These are phyloP conservation scores for Drosophila kanapiae DNA, from an alignment of 1,140 invertebrate species.

Conservation along the genomic window DNA sequence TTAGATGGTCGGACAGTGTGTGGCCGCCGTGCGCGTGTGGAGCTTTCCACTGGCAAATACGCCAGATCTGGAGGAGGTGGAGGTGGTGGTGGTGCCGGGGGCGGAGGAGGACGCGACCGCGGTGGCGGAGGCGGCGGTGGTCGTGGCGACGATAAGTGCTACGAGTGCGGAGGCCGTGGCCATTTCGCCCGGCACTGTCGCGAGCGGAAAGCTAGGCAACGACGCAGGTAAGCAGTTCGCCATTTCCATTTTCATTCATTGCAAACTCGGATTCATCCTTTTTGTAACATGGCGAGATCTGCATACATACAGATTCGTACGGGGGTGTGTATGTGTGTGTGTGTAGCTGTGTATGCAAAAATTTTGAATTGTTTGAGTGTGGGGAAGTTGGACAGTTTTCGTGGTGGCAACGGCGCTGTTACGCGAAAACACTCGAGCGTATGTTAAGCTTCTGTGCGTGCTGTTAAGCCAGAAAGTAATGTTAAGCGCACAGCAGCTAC, in stretches of 20 bases:
- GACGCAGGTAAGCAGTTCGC: conserved; percentile 70
- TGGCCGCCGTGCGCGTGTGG: conserved; percentile 95
- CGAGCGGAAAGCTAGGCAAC: conserved; percentile 67
- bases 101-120: conserved; percentile 87
- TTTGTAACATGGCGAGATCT: conserved; percentile 52
- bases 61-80: conserved; percentile 88
- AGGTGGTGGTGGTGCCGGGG: conserved; percentile 82
- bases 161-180: conserved; percentile 96
- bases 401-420: conserved; percentile 28
- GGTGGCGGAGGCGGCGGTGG: conserved; percentile 88
- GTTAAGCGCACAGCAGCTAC: background rate
- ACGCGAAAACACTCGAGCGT: background rate
- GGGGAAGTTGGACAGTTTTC: conserved; percentile 33
- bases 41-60: conserved; percentile 95
- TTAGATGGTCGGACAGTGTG: conserved; percentile 93
- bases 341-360: conserved; percentile 34
- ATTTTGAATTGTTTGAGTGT: conserved; percentile 63
- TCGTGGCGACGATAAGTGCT: conserved; percentile 90
- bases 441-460: conserved; percentile 3
- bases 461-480: conserved; percentile 9
- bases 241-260: conserved; percentile 70
- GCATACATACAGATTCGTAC: conserved; percentile 34
- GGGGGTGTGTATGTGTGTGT: conserved; percentile 31
- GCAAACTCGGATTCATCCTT: conserved; percentile 34
- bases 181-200: conserved; percentile 96